Percentiles rank a stretch among this genome's conserved stretches.
phyloP scores from a whole-genome alignment of 2,797 vertebrate genomes.

The Darevskia nairensis region DNA sequence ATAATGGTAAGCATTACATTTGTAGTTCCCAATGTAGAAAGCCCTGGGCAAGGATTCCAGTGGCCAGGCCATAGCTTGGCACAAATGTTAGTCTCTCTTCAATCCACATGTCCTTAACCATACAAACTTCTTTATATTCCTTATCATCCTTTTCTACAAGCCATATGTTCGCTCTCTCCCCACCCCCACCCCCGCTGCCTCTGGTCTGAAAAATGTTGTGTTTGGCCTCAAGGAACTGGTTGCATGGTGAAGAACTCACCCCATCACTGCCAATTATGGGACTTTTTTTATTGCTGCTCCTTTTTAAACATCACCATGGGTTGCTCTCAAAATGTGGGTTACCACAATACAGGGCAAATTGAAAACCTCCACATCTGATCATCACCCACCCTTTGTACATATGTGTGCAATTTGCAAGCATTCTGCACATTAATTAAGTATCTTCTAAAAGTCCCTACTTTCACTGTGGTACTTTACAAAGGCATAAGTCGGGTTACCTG shows the following conservation, averaged over 20 bases:
- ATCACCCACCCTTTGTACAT: not conserved
- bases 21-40: not conserved
- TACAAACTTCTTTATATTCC: not conserved
- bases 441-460: constrained; percentile 13
- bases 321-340: constrained; percentile 26
- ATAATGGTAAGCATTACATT: not conserved
- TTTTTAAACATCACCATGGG: not conserved
- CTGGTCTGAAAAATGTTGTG: not conserved
- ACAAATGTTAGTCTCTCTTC: not conserved
- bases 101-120: not conserved
- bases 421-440: not conserved
- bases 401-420: not conserved
- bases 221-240: not conserved
- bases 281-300: constrained; percentile 6
- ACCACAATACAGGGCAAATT: not conserved
- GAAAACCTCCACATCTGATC: not conserved
- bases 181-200: no score
- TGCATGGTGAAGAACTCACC: not conserved
- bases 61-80: not conserved
- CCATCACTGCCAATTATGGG: not conserved
- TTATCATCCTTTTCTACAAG: not conserved
- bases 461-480: not conserved
- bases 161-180: not conserved
- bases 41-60: not conserved
- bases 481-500: not conserved